Percentiles rank a stretch among this genome's conserved stretches.
These are phyloP conservation scores for Odocoileus hemionus DNA, from an alignment of 2,113 vertebrate species.

Conservation along the genomic window DNA sequence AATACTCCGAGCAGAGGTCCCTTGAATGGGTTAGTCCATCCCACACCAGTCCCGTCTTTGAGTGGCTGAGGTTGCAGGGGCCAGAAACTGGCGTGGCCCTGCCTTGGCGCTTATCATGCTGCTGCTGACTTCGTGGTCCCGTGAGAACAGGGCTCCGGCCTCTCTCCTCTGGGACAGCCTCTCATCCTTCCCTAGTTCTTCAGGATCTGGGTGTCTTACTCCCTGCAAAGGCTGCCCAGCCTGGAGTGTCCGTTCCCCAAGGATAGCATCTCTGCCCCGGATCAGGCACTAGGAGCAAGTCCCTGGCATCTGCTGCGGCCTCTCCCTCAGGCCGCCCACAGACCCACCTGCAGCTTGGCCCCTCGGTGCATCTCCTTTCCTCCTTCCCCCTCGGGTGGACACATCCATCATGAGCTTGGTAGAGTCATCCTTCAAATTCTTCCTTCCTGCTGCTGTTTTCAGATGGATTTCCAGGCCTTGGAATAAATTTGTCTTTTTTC, in stretches of 20 bases:
- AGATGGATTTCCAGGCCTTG: not conserved
- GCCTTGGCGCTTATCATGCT: not conserved
- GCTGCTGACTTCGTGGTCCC: not conserved
- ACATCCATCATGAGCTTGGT: not conserved
- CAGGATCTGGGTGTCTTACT: not conserved
- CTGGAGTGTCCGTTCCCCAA: not conserved
- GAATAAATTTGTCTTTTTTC: not conserved
- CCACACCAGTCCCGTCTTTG: not conserved
- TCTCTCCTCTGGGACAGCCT: not conserved
- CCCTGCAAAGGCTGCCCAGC: not conserved
- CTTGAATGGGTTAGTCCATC: not conserved
- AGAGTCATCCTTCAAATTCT: not conserved
- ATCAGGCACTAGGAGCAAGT: not conserved
- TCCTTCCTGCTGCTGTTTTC: not conserved
- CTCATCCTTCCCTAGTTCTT: not conserved
- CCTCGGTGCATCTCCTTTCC: not conserved
- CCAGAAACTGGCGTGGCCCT: not conserved
- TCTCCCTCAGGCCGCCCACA: too few relatives aligned
- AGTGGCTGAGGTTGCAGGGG: not conserved
- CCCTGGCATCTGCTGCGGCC: not conserved
- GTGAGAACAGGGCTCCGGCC: accelerated
- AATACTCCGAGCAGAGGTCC: not conserved
- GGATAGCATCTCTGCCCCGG: not conserved
- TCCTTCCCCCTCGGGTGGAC: too few relatives aligned
- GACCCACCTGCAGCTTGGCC: not conserved